A percentile compares a stretch with the other conserved stretches of the same genome.
These are phyloP conservation scores for Eriosoma lanigerum DNA, from an alignment of 1,140 invertebrate species.

Conservation along the genomic window DNA sequence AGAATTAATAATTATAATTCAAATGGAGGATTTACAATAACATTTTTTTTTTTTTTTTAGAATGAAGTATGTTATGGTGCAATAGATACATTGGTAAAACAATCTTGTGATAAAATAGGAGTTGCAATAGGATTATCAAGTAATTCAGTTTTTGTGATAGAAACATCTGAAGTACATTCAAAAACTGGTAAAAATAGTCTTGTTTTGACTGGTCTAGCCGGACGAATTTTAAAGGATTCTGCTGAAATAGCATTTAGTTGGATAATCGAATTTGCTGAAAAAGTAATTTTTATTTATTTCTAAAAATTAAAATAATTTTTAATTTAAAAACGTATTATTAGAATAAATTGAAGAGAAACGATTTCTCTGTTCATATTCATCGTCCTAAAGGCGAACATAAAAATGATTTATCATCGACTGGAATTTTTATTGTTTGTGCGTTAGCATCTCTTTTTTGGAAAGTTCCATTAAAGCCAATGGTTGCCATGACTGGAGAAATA, in stretches of 20 bases:
- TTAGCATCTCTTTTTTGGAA: constrained; percentile 63
- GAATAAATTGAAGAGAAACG: neutral
- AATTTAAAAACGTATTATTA: neutral
- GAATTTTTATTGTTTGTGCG: constrained; percentile 64
- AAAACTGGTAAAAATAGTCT: constrained; percentile 62
- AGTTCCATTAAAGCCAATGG: constrained; percentile 60
- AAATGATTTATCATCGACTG: constrained; percentile 69
- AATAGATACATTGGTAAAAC: neutral
- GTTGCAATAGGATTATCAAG: constrained; percentile 52
- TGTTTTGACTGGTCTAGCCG: constrained; percentile 65
- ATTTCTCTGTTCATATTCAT: constrained; percentile 64
- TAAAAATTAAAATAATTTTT: no score
- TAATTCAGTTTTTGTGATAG: constrained; percentile 58
- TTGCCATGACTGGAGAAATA: constrained; percentile 69
- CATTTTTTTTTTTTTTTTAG: no score
- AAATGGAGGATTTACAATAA: neutral
- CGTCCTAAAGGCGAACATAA: constrained; percentile 64
- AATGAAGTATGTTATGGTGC: neutral
- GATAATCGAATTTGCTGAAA: constrained; percentile 60
- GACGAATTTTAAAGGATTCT: constrained; percentile 67
- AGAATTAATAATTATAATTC: neutral
- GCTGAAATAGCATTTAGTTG: constrained; percentile 64
- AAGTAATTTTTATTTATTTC: constrained; percentile 56
- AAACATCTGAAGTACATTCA: constrained; percentile 59
- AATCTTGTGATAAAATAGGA: constrained; percentile 33